Base-by-base conservation (phyloP, 2,888 invertebrate species). In the Slavum lentiscoides region DNA sequence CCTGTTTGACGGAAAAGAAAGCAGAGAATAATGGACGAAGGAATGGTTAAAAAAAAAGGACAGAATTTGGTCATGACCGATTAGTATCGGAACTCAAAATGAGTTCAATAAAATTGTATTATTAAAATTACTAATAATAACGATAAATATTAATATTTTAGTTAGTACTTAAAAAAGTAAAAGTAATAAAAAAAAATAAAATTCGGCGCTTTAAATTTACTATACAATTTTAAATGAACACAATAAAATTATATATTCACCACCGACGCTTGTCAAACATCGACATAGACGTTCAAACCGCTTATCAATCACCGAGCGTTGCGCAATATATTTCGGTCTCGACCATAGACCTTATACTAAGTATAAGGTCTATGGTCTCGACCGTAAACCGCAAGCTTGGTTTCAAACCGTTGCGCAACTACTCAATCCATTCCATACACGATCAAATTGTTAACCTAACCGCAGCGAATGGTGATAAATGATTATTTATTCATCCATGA, bases 221-320 rank as follows among this genome's bases (percentile, higher is more conserved):
- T 68, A 17, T 23, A 68, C 49, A 49, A 53, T 69, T 69, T 69
- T 69, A 37, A 69, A 69, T 19, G 58, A 68, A 53, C 55, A 69
- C 23, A 69, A 69, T 55, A 55, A 19, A 23, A 30, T 30, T 2
- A 53, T 69, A 55, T 55, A 30, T 69, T 30, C 69, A 69, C 68
- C 69, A 69, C 69, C 55, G 69, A 68, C 68, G 68, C 49, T 23
- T 68, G 68, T 68, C 68, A 68, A 49, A 53, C 68, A 68, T 23
- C 23, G 69, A 69, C 69, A 68, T 68, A 53, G 19, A 68, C 68
- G 68, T 68, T 68, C 68, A 69, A 55, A 67, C 43, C 6, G 43
- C 23, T 55, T 53, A 69, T 53, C 53, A 69, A 69, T 69, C 55
- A 69, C 9, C 30, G 69, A 69, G 55, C 53, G 69, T 69, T 69